Conservation (phyloP, 2,797 vertebrate species). For the Gymnothorax javanicus region DNA sequence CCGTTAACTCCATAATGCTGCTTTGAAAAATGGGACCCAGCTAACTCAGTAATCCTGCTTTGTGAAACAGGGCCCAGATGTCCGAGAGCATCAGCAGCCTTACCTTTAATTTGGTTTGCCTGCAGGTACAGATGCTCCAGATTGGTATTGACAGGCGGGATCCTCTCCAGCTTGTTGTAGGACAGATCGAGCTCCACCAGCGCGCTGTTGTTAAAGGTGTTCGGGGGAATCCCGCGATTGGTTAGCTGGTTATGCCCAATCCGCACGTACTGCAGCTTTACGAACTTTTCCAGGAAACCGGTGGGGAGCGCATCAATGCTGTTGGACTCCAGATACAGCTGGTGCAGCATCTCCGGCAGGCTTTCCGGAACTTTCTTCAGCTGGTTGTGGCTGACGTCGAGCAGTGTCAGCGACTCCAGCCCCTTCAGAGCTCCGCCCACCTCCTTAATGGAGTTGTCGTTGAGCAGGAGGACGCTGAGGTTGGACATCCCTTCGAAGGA, state of each 20-base stretch:
- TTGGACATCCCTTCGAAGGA: constrained; percentile 89
- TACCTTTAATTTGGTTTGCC: constrained; percentile 93
- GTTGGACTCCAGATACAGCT: constrained; percentile 92
- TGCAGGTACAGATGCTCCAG: constrained; percentile 95
- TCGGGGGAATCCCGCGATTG: constrained; percentile 83
- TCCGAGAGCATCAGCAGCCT: neutral
- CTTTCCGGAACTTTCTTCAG: constrained; percentile 83
- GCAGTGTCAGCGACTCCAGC: constrained; percentile 83
- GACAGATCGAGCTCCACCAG: constrained; percentile 94
- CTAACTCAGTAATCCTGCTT: neutral
- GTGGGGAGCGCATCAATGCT: constrained; percentile 81
- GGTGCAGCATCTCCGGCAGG: constrained; percentile 84
- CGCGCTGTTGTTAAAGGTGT: constrained; percentile 89
- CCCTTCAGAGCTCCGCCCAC: constrained; percentile 77
- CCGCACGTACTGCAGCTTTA: constrained; percentile 85
- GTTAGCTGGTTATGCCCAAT: constrained; percentile 90
- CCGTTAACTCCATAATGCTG: too few species aligned
- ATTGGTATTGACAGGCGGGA: constrained; percentile 85
- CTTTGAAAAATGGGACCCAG: too few species aligned
- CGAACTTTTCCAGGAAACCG: constrained; percentile 79
- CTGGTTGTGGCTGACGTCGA: constrained; percentile 88
- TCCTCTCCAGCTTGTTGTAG: constrained; percentile 92
- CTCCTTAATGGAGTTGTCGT: constrained; percentile 87
- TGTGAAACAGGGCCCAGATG: neutral
- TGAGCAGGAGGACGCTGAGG: constrained; percentile 87